These are phyloP conservation scores for Pseudolaguvia tuberculata DNA, from an alignment of 2,113 vertebrate species.

Conservation along the genomic window DNA sequence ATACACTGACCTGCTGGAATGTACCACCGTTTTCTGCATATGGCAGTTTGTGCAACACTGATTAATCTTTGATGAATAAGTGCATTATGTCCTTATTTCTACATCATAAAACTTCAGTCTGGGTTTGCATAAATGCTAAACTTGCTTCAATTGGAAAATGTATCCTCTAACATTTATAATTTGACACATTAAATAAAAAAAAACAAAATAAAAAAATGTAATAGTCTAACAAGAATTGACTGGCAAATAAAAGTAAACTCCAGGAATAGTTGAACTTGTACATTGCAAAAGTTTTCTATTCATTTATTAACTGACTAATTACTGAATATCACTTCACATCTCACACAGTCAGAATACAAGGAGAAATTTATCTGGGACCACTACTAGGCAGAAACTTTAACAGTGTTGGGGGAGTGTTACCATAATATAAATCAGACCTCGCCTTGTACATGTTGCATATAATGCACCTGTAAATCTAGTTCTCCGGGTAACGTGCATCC, in stretches of 20 bases:
- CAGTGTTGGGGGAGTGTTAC: background rate
- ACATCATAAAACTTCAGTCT: background rate
- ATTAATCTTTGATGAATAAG: slow-evolving; percentile 14
- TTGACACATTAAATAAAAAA: background rate
- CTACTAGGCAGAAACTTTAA: slow-evolving; percentile 27
- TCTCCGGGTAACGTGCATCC: slow-evolving; percentile 67
- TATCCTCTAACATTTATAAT: background rate
- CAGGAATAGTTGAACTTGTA: slow-evolving; percentile 5
- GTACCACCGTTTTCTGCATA: background rate
- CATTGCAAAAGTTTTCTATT: background rate
- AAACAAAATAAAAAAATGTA: slow-evolving; percentile 4
- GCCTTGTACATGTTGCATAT: slow-evolving; percentile 73
- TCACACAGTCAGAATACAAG: slow-evolving; percentile 10
- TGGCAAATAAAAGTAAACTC: slow-evolving; percentile 16
- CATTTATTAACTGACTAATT: slow-evolving; percentile 1
- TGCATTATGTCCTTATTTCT: background rate
- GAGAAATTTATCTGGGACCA: slow-evolving; percentile 23
- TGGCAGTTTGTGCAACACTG: background rate
- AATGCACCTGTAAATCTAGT: slow-evolving; percentile 73
- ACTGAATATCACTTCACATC: slow-evolving; percentile 14
- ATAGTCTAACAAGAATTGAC: background rate
- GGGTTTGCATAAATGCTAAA: slow-evolving; percentile 12
- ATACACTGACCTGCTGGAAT: background rate
- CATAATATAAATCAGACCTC: slow-evolving; percentile 58
- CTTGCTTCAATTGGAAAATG: background rate